These are phyloP conservation scores for Eupristina koningsbergeri DNA, from an alignment of 1,140 invertebrate species.

Conservation along the genomic window DNA sequence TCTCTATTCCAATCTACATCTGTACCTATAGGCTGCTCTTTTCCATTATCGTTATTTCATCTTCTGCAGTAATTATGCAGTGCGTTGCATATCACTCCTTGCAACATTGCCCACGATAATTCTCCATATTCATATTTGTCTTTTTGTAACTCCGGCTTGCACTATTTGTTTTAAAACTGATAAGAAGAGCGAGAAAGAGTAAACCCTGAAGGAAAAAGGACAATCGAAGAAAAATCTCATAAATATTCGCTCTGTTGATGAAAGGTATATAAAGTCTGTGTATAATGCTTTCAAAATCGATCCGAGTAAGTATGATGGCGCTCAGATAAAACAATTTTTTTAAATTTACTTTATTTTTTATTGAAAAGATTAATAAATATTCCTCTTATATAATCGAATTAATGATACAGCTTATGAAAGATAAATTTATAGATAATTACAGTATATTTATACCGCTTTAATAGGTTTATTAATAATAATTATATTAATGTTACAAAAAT, in stretches of 20 bases:
- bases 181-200: neutral
- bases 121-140: neutral
- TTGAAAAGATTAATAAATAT: neutral
- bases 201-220: too few species aligned
- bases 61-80: neutral
- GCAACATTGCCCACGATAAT: neutral
- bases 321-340: neutral
- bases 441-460: neutral
- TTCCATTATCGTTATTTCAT: neutral
- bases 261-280: too few species aligned
- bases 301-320: neutral
- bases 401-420: neutral
- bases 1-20: neutral
- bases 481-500: neutral
- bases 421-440: neutral
- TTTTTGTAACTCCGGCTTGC: neutral
- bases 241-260: slow-evolving; percentile 5
- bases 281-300: neutral
- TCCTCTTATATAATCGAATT: neutral
- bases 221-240: slow-evolving; percentile 5
- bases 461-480: neutral
- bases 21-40: too few species aligned
- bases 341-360: neutral
- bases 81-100: neutral
- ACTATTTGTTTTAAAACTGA: neutral